Evolutionary conservation across 2,888 invertebrate genomes (phyloP).

Genomic region (Capitulum mitella): DNA sequence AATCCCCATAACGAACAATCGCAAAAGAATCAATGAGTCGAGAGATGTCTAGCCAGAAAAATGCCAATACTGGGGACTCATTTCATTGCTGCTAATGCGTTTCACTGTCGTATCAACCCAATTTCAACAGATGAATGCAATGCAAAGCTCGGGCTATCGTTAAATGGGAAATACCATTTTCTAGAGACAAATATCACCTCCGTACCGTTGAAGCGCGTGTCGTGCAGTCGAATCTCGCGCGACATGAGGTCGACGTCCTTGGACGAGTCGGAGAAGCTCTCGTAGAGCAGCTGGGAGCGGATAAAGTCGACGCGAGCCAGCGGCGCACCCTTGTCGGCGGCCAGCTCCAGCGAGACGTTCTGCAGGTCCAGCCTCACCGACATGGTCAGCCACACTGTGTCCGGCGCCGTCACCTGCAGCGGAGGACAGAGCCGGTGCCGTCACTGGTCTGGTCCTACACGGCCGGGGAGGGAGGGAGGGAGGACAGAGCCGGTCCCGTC

Average conservation of each 20-base stretch:
- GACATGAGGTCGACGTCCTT: constrained; percentile 90
- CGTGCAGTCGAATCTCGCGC: constrained; percentile 74
- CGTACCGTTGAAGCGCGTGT: constrained; percentile 56
- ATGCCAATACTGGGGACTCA: no score
- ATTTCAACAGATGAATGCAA: no score
- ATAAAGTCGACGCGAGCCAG: constrained; percentile 87
- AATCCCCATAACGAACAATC: no score
- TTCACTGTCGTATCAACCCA: no score
- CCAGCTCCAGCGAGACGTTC: constrained; percentile 20
- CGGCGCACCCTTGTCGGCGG: constrained; percentile 42
- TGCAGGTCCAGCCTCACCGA: constrained; percentile 68
- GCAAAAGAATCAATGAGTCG: no score
- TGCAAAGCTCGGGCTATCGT: no score
- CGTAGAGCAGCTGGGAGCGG: constrained; percentile 74
- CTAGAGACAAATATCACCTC: no score
- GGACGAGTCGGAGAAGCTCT: constrained; percentile 76
- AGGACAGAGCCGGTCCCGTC: not conserved
- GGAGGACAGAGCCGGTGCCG: no score
- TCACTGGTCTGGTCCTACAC: no score
- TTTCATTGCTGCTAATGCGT: no score
- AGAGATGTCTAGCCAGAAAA: no score
- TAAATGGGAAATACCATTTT: no score
- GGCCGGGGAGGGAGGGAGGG: constrained; percentile 4
- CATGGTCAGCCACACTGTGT: constrained; percentile 64
- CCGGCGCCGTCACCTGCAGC: constrained; percentile 38